A percentile compares a stretch with the other conserved stretches of the same genome.
Conservation (phyloP, 2,797 vertebrate species). For the Harpagifer antarcticus region DNA sequence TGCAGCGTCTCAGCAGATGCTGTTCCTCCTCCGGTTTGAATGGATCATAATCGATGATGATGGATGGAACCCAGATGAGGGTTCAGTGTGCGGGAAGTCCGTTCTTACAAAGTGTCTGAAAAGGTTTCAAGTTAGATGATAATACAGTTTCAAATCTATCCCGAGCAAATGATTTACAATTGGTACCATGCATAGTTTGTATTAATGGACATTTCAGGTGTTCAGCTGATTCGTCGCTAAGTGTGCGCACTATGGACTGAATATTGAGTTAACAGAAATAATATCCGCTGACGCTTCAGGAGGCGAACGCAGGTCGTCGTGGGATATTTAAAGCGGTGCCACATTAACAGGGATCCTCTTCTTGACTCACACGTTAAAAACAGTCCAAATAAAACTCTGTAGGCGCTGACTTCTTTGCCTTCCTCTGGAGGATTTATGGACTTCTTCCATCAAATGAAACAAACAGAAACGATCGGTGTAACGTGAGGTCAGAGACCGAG, state of each 20-base stretch:
- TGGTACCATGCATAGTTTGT: not conserved
- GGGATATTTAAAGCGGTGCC: too few relatives aligned
- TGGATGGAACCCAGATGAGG: too few relatives aligned
- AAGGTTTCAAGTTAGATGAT: not conserved
- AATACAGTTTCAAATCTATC: not conserved
- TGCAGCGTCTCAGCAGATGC: conserved; percentile 52
- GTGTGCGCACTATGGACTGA: not conserved
- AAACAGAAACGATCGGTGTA: too few relatives aligned
- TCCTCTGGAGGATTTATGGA: too few relatives aligned
- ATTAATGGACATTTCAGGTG: conserved; percentile 7
- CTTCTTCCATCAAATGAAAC: too few relatives aligned
- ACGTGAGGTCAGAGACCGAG: too few relatives aligned
- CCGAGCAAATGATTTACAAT: too few relatives aligned
- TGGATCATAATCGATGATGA: conserved; percentile 12
- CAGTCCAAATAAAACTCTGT: too few relatives aligned
- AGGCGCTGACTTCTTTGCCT: too few relatives aligned
- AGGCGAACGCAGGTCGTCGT: not conserved
- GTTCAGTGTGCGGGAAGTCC: too few relatives aligned
- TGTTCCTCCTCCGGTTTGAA: conserved; percentile 17
- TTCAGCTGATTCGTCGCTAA: conserved; percentile 6
- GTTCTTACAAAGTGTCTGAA: not conserved
- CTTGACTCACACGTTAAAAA: too few relatives aligned
- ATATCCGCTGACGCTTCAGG: conserved; percentile 12
- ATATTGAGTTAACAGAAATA: conserved; percentile 6
- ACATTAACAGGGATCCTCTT: too few relatives aligned